Evolutionary conservation across 2,797 vertebrate genomes (phyloP), one percentile per base, ranked within the genome.

Genomic region (Mormyrops attenuatus): DNA sequence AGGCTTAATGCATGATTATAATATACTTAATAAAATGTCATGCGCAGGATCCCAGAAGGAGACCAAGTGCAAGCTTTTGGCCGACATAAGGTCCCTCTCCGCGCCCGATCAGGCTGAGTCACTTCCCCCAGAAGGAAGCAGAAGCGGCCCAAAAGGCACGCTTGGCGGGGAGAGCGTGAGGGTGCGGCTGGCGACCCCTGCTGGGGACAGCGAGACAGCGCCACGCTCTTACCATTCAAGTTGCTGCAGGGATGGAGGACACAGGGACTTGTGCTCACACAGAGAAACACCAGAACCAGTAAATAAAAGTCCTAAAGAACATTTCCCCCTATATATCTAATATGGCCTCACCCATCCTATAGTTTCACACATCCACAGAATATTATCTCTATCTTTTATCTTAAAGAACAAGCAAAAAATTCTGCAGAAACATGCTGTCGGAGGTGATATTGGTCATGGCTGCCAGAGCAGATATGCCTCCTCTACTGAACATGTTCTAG

Each of bases 81-180:
- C 90, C 84, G 90, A 5, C 63, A 30, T 11, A 13, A 34, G 5
- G 94, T 93, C 93, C 92, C 92, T 92, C 95, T 95, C 94, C 94
- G 93, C 92, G 92, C 92, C 94, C 95, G 92, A 94, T 95, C 94
- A 92, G 92, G 91, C 91, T 95, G 95, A 96, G 91, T 96, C 95
- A 95, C 93, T 94, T 94, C 93, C 94, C 93, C 91, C 92, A 94
- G 91, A 94, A 96, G 94, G 95, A 95, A 96, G 95, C 93, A 92
- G 89, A 90, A 92, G 94, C 90, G 44, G 93, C 95, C 95, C 94
- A 94, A 94, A 63, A 93, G 93, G 93, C 91, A 90, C 91, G 91
- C 89, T 60, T 13, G 89, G 92, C 89, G 92, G 91, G 93, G 92
- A 94, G 88, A 30, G 80, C 8, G 9, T 90, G 93, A 92, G 92